These are phyloP conservation scores for Rhinolophus ferrumequinum DNA, from an alignment of 2,113 vertebrate genomes.

Conservation along the genomic window DNA sequence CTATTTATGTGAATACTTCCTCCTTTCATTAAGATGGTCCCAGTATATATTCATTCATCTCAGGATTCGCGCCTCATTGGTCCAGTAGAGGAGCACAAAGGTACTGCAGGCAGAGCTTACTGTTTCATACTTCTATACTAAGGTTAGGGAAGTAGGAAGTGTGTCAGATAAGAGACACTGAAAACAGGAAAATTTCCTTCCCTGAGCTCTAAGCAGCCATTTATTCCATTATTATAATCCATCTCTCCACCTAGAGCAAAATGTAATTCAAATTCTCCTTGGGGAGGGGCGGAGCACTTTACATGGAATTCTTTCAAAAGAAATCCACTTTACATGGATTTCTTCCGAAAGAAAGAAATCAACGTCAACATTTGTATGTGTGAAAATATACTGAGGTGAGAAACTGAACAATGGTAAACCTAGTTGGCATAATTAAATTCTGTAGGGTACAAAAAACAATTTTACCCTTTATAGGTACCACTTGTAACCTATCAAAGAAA, in stretches of 20 bases:
- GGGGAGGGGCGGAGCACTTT: background rate
- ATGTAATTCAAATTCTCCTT: background rate
- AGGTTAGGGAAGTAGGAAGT: background rate
- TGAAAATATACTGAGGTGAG: background rate
- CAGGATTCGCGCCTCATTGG: background rate
- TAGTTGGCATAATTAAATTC: background rate
- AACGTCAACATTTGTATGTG: background rate
- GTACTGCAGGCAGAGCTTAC: background rate
- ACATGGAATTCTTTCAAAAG: too few species aligned
- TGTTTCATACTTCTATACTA: background rate
- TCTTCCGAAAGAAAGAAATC: slow-evolving; percentile 14
- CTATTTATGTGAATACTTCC: background rate
- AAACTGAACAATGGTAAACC: background rate
- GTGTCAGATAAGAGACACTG: background rate
- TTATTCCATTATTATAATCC: background rate
- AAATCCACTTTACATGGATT: too few species aligned
- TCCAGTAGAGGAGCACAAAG: background rate
- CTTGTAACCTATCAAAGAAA: background rate
- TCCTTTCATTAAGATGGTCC: background rate
- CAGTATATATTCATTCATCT: background rate
- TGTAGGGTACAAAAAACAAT: background rate
- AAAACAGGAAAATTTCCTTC: background rate
- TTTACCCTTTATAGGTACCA: background rate
- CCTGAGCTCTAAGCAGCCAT: background rate
- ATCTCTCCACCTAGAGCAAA: background rate